Evolutionary conservation across 2,888 invertebrate genomes (phyloP).

Genomic region (Euphydryas editha): DNA sequence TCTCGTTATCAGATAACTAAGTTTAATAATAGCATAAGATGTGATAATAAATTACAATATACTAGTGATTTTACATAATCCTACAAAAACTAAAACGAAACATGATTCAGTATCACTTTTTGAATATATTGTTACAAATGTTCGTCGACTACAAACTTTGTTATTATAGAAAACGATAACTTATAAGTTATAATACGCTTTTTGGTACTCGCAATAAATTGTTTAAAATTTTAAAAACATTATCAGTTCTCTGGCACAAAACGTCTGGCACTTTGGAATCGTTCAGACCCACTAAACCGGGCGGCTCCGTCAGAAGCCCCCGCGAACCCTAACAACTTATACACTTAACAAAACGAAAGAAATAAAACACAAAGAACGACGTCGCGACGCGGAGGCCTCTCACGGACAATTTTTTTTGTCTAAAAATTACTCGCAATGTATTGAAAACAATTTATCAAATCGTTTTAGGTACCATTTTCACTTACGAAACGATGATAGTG

Average conservation of each 20-base stretch:
- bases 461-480: conserved; percentile 40
- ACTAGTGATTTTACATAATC: conserved; percentile 21
- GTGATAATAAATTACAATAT: conserved; percentile 36
- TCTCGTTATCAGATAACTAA: conserved; percentile 5
- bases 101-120: conserved; percentile 27
- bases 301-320: conserved; percentile 28
- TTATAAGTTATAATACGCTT: conserved; percentile 13
- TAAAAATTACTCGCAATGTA: conserved; percentile 43
- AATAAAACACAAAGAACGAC: conserved; percentile 30
- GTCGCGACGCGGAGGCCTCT: conserved; percentile 28
- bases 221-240: conserved; percentile 7
- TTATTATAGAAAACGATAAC: conserved; percentile 17
- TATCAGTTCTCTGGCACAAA: conserved; percentile 36
- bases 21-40: conserved; percentile 4
- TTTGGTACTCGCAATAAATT: conserved; percentile 23
- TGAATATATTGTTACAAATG: conserved; percentile 23
- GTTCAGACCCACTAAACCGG: conserved; percentile 43
- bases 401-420: conserved; percentile 24
- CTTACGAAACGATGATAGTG: conserved; percentile 39
- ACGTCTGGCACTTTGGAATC: conserved; percentile 39
- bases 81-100: conserved; percentile 26
- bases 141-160: conserved; percentile 18
- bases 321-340: conserved; percentile 31
- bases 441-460: conserved; percentile 45
- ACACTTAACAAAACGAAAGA: conserved; percentile 29